These are phyloP conservation scores for Campaea margaritaria DNA, from an alignment of 2,888 invertebrate species.

Conservation along the genomic window DNA sequence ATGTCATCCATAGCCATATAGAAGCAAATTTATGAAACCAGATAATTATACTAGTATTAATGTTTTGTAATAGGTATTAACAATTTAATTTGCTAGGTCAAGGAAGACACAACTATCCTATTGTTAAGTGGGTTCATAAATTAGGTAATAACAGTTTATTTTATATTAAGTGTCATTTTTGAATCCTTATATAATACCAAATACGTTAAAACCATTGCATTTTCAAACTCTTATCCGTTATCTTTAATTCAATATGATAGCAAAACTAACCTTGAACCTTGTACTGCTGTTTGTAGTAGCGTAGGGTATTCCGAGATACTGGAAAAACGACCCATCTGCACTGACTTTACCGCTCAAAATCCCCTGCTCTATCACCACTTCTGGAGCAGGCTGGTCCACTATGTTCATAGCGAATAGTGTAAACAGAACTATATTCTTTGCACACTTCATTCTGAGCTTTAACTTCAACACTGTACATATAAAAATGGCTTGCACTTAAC, in stretches of 20 bases:
- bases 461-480: neutral
- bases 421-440: constrained; percentile 66
- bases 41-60: too few species aligned
- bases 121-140: too few species aligned
- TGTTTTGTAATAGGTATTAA: too few species aligned
- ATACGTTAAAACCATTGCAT: constrained; percentile 9
- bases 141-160: too few species aligned
- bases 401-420: constrained; percentile 70
- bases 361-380: constrained; percentile 72
- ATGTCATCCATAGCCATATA: too few species aligned
- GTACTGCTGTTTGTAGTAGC: constrained; percentile 64
- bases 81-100: too few species aligned
- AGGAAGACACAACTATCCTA: too few species aligned
- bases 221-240: neutral
- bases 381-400: constrained; percentile 75
- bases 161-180: too few species aligned
- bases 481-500: neutral
- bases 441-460: constrained; percentile 57
- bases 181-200: neutral
- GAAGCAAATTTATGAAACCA: too few species aligned
- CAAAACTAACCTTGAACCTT: constrained; percentile 69
- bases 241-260: constrained; percentile 22
- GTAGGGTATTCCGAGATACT: constrained; percentile 77
- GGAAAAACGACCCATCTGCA: constrained; percentile 68
- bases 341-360: constrained; percentile 71